Evolutionary conservation across 2,797 vertebrate species (phyloP).

Genomic region (Brotula barbata): DNA sequence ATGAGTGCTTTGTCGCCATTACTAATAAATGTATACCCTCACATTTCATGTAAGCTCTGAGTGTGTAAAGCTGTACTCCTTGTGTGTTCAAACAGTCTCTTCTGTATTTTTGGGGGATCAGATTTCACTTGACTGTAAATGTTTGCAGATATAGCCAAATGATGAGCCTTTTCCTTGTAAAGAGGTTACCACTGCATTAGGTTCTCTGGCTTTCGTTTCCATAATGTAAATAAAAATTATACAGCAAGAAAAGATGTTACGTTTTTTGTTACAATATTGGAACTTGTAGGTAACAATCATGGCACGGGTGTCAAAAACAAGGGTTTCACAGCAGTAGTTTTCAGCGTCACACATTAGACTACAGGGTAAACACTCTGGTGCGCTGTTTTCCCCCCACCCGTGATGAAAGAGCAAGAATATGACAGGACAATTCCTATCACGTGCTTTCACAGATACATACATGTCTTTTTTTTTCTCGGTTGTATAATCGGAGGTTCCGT

Average conservation of each 20-base stretch:
- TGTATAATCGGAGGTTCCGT: too few species aligned
- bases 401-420: too few species aligned
- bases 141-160: slow-evolving; percentile 58
- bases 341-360: neutral
- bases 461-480: too few species aligned
- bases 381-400: too few species aligned
- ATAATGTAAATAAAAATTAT: slow-evolving; percentile 83
- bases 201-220: slow-evolving; percentile 63
- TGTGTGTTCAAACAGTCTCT: slow-evolving; percentile 59
- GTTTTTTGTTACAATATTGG: slow-evolving; percentile 15
- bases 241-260: slow-evolving; percentile 35
- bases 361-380: neutral
- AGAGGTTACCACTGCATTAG: slow-evolving; percentile 48
- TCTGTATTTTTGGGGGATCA: slow-evolving; percentile 52
- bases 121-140: slow-evolving; percentile 61
- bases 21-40: slow-evolving; percentile 70
- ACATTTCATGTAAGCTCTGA: slow-evolving; percentile 72
- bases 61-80: slow-evolving; percentile 69
- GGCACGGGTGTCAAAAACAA: neutral
- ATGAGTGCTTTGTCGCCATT: slow-evolving; percentile 68
- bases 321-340: neutral
- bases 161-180: slow-evolving; percentile 53
- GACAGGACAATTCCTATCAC: too few species aligned
- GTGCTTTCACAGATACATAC: too few species aligned
- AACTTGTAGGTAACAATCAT: neutral